Percentiles rank a stretch among this genome's conserved stretches.
phyloP scores from a whole-genome alignment of 2,888 invertebrate species.

The Anorthoa munda region DNA sequence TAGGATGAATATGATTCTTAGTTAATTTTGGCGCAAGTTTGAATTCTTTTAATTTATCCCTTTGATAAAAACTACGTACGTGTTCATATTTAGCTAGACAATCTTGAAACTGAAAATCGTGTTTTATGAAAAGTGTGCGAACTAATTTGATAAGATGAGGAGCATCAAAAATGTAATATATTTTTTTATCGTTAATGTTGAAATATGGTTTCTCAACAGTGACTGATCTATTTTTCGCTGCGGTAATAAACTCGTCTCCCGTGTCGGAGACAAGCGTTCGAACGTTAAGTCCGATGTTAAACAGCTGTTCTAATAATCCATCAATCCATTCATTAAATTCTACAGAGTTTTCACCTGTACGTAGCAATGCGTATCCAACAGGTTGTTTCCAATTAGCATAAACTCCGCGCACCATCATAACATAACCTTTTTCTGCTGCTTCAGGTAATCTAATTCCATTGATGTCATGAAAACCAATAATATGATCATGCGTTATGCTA shows the following conservation, averaged over 20 bases:
- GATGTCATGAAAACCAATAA: conserved; percentile 68
- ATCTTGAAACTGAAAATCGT: conserved; percentile 66
- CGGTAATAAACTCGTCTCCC: conserved; percentile 56
- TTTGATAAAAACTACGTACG: conserved; percentile 61
- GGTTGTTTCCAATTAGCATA: conserved; percentile 64
- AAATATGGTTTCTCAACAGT: conserved; percentile 65
- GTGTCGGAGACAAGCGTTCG: conserved; percentile 59
- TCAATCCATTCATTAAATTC: conserved; percentile 63
- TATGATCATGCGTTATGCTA: conserved; percentile 59
- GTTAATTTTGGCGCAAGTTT: conserved; percentile 68
- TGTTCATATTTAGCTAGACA: conserved; percentile 67
- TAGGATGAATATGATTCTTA: conserved; percentile 66
- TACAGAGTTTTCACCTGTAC: conserved; percentile 48
- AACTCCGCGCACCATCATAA: conserved; percentile 65
- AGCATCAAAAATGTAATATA: conserved; percentile 70
- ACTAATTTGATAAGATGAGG: conserved; percentile 68
- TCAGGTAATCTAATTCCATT: conserved; percentile 55
- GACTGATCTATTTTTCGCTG: conserved; percentile 56
- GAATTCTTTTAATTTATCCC: conserved; percentile 58
- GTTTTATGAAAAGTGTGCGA: conserved; percentile 62
- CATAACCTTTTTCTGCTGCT: conserved; percentile 62
- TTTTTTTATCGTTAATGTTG: conserved; percentile 62
- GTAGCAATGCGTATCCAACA: conserved; percentile 60
- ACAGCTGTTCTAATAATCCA: conserved; percentile 59
- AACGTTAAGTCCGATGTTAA: conserved; percentile 64